Evolutionary conservation across 1,140 invertebrate genomes (phyloP).

Genomic region (Pemphigus obesinymphae): DNA sequence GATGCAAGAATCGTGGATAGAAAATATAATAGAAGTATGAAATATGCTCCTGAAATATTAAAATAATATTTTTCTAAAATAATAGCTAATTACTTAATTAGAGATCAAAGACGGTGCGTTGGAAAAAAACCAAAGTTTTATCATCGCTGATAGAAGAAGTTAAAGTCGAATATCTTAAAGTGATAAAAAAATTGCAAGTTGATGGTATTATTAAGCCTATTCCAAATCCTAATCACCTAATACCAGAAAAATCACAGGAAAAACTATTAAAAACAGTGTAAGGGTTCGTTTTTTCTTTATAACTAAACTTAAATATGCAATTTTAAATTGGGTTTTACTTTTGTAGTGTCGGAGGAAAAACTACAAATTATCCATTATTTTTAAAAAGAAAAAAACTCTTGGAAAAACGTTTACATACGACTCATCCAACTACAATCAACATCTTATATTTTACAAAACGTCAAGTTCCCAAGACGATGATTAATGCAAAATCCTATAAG

Average conservation of each 20-base stretch:
- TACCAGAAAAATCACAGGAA: neutral
- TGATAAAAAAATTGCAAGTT: constrained; percentile 16
- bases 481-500: constrained; percentile 34
- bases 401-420: constrained; percentile 28
- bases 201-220: constrained; percentile 31
- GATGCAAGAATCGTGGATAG: constrained; percentile 24
- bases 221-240: neutral
- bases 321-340: neutral
- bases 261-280: neutral
- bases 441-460: constrained; percentile 27
- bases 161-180: constrained; percentile 8
- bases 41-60: neutral
- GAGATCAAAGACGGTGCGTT: neutral
- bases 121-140: neutral
- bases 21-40: constrained; percentile 15
- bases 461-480: constrained; percentile 37
- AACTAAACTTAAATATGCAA: neutral
- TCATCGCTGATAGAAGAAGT: constrained; percentile 16
- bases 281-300: neutral
- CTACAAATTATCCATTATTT: constrained; percentile 23
- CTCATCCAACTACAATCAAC: constrained; percentile 37
- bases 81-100: neutral
- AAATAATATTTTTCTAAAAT: neutral
- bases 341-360: constrained; percentile 40
- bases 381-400: constrained; percentile 38